A percentile compares a stretch with the other conserved stretches of the same genome.
Conservation (phyloP, 1,140 invertebrate genomes). For the Leucophenga varia region DNA sequence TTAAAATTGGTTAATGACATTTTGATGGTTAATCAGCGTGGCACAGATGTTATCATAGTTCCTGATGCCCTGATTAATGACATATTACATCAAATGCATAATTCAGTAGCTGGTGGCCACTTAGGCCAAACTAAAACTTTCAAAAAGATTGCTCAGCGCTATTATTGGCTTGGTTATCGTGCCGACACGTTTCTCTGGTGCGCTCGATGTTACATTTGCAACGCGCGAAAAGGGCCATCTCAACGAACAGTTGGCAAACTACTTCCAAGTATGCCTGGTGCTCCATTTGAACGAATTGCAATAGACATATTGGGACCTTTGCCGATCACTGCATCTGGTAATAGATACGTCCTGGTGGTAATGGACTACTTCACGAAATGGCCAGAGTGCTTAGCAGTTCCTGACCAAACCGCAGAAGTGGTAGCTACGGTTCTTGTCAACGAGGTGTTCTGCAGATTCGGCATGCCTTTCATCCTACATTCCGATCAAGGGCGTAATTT, state of each 20-base stretch:
- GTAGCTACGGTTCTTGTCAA: conserved; percentile 15
- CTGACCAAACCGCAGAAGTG: conserved; percentile 2
- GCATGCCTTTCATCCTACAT: conserved; percentile 40
- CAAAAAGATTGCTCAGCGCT: not conserved
- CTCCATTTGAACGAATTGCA: conserved; percentile 26
- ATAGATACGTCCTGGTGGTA: conserved; percentile 50
- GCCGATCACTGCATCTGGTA: conserved; percentile 16
- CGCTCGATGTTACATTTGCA: not conserved
- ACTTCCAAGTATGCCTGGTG: not conserved
- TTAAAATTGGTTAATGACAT: too few species aligned
- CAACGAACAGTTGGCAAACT: not conserved
- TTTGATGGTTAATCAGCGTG: too few species aligned
- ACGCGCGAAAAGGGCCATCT: not conserved
- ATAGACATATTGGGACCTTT: conserved; percentile 52
- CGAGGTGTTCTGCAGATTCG: conserved; percentile 48
- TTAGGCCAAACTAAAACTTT: not conserved
- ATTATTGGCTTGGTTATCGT: not conserved
- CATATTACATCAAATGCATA: too few species aligned
- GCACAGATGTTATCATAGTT: too few species aligned
- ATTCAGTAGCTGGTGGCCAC: not conserved
- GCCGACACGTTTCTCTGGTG: too few species aligned
- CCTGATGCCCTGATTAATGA: too few species aligned
- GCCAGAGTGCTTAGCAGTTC: conserved; percentile 35
- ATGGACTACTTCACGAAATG: conserved; percentile 41
- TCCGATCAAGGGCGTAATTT: conserved; percentile 57